Evolutionary conservation across 2,888 invertebrate species (phyloP), one percentile per base, ranked within the genome.

Genomic region (Euzophera pinguis): DNA sequence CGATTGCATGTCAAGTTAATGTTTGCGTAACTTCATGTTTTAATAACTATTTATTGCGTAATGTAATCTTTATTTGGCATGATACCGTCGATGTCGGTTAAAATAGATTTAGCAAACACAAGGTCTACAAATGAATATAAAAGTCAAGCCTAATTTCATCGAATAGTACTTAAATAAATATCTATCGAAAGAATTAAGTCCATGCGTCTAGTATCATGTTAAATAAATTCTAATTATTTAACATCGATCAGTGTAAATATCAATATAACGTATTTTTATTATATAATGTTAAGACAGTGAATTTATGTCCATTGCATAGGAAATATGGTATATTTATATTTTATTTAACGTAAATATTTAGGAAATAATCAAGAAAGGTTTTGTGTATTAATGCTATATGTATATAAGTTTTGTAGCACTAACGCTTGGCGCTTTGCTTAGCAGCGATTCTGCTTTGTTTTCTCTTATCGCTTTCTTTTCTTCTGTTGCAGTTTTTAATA

Each of bases 401-500:
- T 78, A 75, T 71, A 78, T 77, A 78, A 71, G 73, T 78, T 77
- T 69, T 67, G 63, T 63, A 61, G 57, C 65, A 81, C 78, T 80
- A 81, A 83, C 72, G 78, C 82, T 78, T 75, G 55, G 63, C 58
- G 83, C 80, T 82, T 78, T 66, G 81, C 81, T 81, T 79, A 69
- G 63, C 66, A 67, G 65, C 73, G 67, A 56, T 68, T 64, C 67
- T 60, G 72, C 75, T 76, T 75, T 56, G 37, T 59, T 64, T 61
- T 68, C 8, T 43, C 12, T 50, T 50, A 32, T 35, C 43, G 51
- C 51, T 51, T 35, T 43, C 7, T 69, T 61, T 62, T 61, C 51
- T 82, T 85, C 60, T 69, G 73, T 88, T 87, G 84, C 86, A 61
- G 57, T 77, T 80, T 81, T 73, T 87, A 84, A 89, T 84, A 75